Conservation (phyloP, 2,888 invertebrate genomes). For the Catotricha subobsoleta region DNA sequence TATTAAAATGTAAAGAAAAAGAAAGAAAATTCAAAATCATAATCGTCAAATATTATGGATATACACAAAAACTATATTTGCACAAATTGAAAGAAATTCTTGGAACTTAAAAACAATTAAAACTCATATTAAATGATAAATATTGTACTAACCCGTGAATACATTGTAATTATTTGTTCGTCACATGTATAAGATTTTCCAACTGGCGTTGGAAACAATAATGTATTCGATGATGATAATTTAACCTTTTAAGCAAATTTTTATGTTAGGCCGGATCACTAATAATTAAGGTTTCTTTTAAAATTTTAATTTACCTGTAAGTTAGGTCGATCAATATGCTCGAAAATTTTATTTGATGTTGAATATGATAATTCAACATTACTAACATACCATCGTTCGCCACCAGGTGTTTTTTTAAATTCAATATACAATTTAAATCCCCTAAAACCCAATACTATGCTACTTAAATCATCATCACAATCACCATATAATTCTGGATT, state of each 20-base stretch:
- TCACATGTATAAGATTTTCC: constrained; percentile 68
- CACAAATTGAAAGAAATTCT: not conserved
- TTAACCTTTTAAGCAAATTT: no score
- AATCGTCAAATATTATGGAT: no score
- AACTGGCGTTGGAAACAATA: constrained; percentile 69
- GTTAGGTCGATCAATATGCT: constrained; percentile 40
- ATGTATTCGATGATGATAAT: constrained; percentile 38
- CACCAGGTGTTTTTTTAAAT: constrained; percentile 76
- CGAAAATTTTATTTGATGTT: constrained; percentile 39
- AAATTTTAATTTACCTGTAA: constrained; percentile 18
- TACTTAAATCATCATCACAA: constrained; percentile 56
- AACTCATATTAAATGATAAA: constrained; percentile 24
- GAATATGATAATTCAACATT: constrained; percentile 59
- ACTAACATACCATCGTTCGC: constrained; percentile 76
- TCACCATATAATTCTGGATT: constrained; percentile 52
- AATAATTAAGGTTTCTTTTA: no score
- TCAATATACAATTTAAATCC: constrained; percentile 55
- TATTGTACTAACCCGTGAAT: constrained; percentile 34
- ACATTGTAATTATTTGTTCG: constrained; percentile 46
- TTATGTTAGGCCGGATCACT: no score
- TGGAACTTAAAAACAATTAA: not conserved
- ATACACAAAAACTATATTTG: not conserved
- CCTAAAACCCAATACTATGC: constrained; percentile 53
- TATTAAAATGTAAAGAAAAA: not conserved
- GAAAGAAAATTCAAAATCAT: no score